phyloP scores from a whole-genome alignment of 2,797 vertebrate species.

The Vireo griseus region DNA sequence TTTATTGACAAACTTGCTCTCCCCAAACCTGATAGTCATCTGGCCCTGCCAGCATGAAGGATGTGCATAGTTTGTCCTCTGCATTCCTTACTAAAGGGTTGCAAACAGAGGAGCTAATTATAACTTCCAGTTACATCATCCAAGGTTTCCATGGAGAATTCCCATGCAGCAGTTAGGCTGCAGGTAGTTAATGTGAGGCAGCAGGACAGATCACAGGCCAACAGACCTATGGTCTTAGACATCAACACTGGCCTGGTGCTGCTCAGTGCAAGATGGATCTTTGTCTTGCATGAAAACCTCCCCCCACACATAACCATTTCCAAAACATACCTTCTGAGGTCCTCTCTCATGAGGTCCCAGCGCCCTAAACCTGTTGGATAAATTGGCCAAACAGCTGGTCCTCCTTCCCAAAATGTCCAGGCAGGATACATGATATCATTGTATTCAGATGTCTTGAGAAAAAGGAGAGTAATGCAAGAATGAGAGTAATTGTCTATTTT shows the following conservation, averaged over 20 bases:
- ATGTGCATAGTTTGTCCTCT: neutral
- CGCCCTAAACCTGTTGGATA: constrained; percentile 95
- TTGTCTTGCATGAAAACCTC: neutral
- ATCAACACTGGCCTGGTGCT: neutral
- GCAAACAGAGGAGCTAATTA: neutral
- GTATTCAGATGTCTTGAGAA: constrained; percentile 87
- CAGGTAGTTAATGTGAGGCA: neutral
- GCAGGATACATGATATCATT: constrained; percentile 98
- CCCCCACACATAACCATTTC: neutral
- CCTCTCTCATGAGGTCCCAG: constrained; percentile 96
- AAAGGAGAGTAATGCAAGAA: neutral
- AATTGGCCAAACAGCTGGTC: constrained; percentile 97
- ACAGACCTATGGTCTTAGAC: neutral
- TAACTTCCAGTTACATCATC: neutral
- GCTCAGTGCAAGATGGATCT: neutral
- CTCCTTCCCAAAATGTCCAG: constrained; percentile 99
- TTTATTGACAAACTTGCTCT: constrained; percentile 24
- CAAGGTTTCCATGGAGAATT: constrained; percentile 20
- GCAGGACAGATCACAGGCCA: neutral
- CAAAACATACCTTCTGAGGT: constrained; percentile 82
- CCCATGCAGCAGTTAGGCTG: neutral
- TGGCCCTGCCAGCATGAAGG: neutral
- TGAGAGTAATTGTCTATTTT: neutral
- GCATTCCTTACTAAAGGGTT: neutral
- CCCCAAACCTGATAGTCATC: neutral